A percentile compares a stretch with the other conserved stretches of the same genome.
These are phyloP conservation scores for Cyclophora albipunctata DNA, from an alignment of 2,888 invertebrate genomes.

Conservation along the genomic window DNA sequence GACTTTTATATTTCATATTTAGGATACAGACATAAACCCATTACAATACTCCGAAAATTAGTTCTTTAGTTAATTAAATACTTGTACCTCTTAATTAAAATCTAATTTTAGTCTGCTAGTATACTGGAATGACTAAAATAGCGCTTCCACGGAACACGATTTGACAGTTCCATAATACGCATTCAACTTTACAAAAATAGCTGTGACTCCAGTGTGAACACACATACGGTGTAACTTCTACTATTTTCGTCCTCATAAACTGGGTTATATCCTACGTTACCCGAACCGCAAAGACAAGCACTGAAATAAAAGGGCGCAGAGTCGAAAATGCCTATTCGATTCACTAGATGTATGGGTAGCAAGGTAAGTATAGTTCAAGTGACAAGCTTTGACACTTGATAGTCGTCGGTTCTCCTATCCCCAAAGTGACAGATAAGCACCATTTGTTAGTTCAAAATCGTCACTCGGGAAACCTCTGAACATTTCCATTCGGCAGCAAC, in stretches of 20 bases:
- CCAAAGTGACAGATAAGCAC: slow-evolving; percentile 50
- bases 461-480: slow-evolving; percentile 30
- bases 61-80: no score
- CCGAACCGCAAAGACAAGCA: slow-evolving; percentile 21
- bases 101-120: no score
- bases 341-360: slow-evolving; percentile 13
- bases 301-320: slow-evolving; percentile 33
- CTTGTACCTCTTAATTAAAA: no score
- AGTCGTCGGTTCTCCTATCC: slow-evolving; percentile 47
- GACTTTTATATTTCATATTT: no score
- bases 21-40: no score
- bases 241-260: slow-evolving; percentile 18
- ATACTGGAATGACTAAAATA: no score
- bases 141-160: no score
- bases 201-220: slow-evolving; percentile 5
- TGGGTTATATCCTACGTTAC: slow-evolving; percentile 27
- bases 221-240: no score
- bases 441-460: slow-evolving; percentile 47
- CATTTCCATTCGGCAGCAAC: slow-evolving; percentile 13
- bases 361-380: slow-evolving; percentile 37
- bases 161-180: no score
- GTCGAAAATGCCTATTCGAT: slow-evolving; percentile 24
- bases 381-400: slow-evolving; percentile 51
- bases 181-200: slow-evolving; percentile 6
- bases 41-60: no score